Conservation (phyloP, 2,113 vertebrate species). For the Microtus pennsylvanicus region DNA sequence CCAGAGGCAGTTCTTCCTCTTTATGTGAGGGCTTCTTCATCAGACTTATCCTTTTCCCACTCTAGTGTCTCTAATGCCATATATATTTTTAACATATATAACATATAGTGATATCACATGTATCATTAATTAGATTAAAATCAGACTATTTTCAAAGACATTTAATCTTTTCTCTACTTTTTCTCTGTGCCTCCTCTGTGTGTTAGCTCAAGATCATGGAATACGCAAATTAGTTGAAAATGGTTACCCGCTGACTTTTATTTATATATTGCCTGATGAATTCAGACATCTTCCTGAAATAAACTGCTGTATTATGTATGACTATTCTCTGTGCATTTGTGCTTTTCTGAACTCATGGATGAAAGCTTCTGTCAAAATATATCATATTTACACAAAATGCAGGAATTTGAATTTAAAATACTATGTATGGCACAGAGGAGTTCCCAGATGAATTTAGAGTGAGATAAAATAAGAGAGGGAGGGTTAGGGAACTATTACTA, state of each 20-base stretch:
- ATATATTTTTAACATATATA: neutral
- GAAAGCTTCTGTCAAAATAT: conserved; percentile 66
- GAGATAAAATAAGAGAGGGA: conserved; percentile 11
- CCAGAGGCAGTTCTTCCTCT: neutral
- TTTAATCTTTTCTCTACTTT: neutral
- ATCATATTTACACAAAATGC: conserved; percentile 62
- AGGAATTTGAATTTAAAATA: conserved; percentile 67
- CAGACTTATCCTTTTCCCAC: neutral
- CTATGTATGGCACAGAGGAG: neutral
- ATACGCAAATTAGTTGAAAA: neutral
- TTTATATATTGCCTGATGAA: neutral
- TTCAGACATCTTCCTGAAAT: conserved; percentile 10
- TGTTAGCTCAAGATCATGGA: neutral
- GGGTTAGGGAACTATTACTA: conserved; percentile 34
- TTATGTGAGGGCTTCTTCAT: neutral
- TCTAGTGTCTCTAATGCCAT: neutral
- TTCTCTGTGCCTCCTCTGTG: neutral
- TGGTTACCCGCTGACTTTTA: neutral
- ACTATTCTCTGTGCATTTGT: neutral
- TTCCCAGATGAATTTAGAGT: conserved; percentile 40
- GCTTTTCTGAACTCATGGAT: conserved; percentile 52
- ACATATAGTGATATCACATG: neutral
- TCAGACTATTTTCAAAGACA: neutral
- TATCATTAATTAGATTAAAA: neutral
- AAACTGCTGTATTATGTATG: conserved; percentile 37